Conservation (phyloP, 2,888 invertebrate genomes). For the Globia sparganii region DNA sequence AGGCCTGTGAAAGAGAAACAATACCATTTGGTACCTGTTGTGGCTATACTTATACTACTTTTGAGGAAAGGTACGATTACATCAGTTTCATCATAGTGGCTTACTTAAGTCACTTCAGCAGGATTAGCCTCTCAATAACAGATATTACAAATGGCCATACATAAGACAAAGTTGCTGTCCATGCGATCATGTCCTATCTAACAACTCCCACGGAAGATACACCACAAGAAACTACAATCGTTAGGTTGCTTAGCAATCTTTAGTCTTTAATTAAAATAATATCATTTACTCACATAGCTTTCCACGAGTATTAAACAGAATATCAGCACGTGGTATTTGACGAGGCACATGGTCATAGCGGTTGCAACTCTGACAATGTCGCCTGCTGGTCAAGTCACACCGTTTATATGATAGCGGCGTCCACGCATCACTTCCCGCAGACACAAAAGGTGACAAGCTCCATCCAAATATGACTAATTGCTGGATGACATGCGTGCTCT, state of each 20-base stretch:
- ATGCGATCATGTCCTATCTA: background rate
- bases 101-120: background rate
- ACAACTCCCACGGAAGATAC: background rate
- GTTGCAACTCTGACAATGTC: slow-evolving; percentile 68
- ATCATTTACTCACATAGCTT: slow-evolving; percentile 75
- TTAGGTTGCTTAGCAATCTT: background rate
- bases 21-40: background rate
- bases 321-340: slow-evolving; percentile 71
- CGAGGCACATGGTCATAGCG: slow-evolving; percentile 75
- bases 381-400: slow-evolving; percentile 45
- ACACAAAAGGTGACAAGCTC: slow-evolving; percentile 59
- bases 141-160: background rate
- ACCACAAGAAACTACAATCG: background rate
- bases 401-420: slow-evolving; percentile 73
- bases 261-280: background rate
- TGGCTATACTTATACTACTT: background rate
- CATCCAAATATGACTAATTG: slow-evolving; percentile 59
- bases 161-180: background rate
- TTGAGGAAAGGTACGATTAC: background rate
- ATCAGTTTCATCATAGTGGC: background rate
- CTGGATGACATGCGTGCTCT: slow-evolving; percentile 38
- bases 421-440: slow-evolving; percentile 73
- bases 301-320: slow-evolving; percentile 72
- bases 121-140: background rate
- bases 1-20: slow-evolving; percentile 75